phyloP scores from a whole-genome alignment of 2,888 invertebrate species.

The Machimus rusticus region DNA sequence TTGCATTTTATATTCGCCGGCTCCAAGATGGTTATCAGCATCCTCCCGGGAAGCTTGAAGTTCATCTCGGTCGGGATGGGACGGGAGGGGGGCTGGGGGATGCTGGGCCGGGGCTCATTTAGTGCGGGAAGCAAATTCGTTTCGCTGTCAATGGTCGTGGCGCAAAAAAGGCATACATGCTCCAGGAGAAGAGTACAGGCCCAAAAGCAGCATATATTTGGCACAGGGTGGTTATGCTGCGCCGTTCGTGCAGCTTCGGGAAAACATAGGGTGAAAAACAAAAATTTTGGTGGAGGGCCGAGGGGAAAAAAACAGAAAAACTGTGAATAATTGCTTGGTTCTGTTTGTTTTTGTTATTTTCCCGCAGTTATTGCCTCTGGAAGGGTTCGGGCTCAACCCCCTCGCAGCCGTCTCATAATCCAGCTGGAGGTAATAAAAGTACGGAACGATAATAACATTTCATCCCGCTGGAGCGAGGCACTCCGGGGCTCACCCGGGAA shows the following conservation, averaged over 20 bases:
- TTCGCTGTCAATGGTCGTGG: neutral
- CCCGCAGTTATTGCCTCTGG: conserved; percentile 16
- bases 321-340: conserved; percentile 16
- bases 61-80: neutral
- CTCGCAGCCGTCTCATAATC: neutral
- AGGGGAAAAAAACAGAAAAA: neutral
- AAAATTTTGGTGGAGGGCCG: neutral
- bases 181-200: neutral
- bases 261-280: neutral
- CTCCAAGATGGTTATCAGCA: conserved; percentile 29
- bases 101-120: neutral
- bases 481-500: neutral
- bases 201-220: neutral
- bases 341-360: conserved; percentile 11
- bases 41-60: neutral
- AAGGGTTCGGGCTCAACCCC: neutral
- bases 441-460: conserved; percentile 13
- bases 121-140: conserved; percentile 2
- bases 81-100: neutral
- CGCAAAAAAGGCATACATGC: neutral
- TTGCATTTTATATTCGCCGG: conserved; percentile 13
- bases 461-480: neutral
- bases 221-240: neutral
- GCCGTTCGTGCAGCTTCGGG: neutral
- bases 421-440: conserved; percentile 22